Conservation (phyloP, 37 sponge, comb jelly and placozoan species). For the Tethya wilhelma region DNA sequence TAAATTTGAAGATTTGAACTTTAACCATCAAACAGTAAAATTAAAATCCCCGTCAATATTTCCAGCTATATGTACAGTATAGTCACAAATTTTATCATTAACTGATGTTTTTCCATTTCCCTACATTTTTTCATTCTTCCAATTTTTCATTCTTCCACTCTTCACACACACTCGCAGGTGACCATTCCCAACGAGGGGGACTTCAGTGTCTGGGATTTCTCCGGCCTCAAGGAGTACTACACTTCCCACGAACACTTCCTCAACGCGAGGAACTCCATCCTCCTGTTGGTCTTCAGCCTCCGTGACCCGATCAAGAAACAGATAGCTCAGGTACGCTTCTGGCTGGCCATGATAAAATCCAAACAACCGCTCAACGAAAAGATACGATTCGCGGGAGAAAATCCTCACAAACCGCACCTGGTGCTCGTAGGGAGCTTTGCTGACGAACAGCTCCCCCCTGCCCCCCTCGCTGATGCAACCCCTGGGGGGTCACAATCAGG, state of each 20-base stretch:
- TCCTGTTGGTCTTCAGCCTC: conserved; percentile 73
- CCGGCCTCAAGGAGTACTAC: conserved; percentile 78
- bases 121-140: no score
- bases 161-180: no score
- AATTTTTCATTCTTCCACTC: no score
- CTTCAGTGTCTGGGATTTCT: conserved; percentile 93
- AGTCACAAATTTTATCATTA: no score
- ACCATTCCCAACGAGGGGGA: conserved; percentile 67
- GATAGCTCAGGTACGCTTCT: conserved; percentile 67
- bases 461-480: background rate
- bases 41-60: no score
- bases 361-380: conserved; percentile 44
- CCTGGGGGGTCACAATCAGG: background rate
- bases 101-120: no score
- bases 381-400: conserved; percentile 31
- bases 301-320: conserved; percentile 59
- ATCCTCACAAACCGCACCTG: conserved; percentile 42
- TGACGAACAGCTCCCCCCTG: conserved; percentile 45
- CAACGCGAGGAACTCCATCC: conserved; percentile 53
- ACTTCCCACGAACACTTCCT: conserved; percentile 77
- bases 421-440: conserved; percentile 79
- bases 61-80: no score
- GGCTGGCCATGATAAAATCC: conserved; percentile 83
- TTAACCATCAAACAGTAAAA: no score
- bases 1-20: no score